These are phyloP conservation scores for Nomia melanderi DNA, from an alignment of 1,140 invertebrate species.

Conservation along the genomic window DNA sequence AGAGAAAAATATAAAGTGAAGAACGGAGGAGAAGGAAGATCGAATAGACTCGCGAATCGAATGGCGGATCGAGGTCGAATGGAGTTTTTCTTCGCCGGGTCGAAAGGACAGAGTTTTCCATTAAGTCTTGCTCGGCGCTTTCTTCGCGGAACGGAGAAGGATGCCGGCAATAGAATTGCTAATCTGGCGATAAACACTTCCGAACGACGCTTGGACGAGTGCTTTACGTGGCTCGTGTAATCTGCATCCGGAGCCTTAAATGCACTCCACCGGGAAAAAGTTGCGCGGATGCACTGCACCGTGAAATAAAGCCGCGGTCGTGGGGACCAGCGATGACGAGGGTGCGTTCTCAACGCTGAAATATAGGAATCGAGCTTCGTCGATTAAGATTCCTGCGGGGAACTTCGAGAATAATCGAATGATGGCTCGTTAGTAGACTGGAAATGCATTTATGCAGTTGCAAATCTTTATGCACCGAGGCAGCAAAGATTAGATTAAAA, in stretches of 20 bases:
- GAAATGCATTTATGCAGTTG: too few relatives aligned
- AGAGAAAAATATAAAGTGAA: background rate
- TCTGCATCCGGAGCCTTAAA: constrained; percentile 45
- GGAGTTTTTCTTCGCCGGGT: background rate
- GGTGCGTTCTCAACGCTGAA: constrained; percentile 3
- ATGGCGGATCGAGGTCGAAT: background rate
- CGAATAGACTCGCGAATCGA: constrained; percentile 1
- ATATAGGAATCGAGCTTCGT: background rate
- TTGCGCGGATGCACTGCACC: constrained; percentile 29
- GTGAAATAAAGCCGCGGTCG: constrained; percentile 39
- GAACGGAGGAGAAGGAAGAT: background rate
- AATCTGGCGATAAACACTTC: constrained; percentile 73
- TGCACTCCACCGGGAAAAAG: constrained; percentile 38
- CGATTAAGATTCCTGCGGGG: background rate
- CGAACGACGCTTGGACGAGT: constrained; percentile 35
- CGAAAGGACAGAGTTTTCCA: constrained; percentile 40
- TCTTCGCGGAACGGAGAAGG: constrained; percentile 2
- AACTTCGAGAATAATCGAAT: too few relatives aligned
- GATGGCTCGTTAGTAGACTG: too few relatives aligned
- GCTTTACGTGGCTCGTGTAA: constrained; percentile 38
- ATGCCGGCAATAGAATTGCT: constrained; percentile 74
- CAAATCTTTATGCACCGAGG: too few relatives aligned
- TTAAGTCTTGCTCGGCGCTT: constrained; percentile 24
- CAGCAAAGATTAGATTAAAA: too few relatives aligned
- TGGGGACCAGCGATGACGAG: constrained; percentile 10